phyloP scores from a whole-genome alignment of 2,797 vertebrate genomes.

The Scolopax bukidnonensis region DNA sequence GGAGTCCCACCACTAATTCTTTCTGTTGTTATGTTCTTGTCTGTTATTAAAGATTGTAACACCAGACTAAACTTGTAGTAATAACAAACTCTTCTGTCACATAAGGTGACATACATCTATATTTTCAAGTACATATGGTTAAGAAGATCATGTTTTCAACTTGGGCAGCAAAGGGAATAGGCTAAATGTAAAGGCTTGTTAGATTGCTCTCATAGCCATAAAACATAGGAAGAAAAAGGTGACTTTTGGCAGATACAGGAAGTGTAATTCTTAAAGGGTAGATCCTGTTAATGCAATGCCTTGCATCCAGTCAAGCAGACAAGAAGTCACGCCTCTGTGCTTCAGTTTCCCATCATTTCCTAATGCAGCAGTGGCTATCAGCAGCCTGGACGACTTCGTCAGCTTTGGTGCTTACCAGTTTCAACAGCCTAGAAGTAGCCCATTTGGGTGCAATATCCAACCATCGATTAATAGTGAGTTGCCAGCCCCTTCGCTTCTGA shows the following conservation, averaged over 20 bases:
- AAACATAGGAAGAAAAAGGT: background rate
- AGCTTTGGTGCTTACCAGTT: background rate
- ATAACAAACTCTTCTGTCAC: background rate
- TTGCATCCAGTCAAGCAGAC: background rate
- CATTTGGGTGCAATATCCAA: accelerated
- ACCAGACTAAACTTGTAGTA: background rate
- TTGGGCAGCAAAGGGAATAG: background rate
- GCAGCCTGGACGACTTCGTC: background rate
- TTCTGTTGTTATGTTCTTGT: background rate
- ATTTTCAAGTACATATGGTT: background rate
- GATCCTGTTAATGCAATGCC: background rate
- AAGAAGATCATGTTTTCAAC: background rate
- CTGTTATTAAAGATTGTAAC: background rate
- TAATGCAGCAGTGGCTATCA: accelerated
- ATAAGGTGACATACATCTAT: background rate
- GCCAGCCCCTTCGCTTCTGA: background rate
- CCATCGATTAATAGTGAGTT: accelerated
- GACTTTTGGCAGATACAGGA: background rate
- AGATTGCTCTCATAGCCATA: background rate
- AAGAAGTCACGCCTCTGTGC: background rate
- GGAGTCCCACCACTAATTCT: background rate
- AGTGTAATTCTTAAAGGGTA: background rate
- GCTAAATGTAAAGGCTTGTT: background rate
- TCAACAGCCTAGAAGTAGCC: background rate
- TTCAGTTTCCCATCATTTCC: background rate